A percentile compares a stretch with the other conserved stretches of the same genome.
phyloP scores from a whole-genome alignment of 2,113 vertebrate genomes.

The Chelonoidis abingdonii region DNA sequence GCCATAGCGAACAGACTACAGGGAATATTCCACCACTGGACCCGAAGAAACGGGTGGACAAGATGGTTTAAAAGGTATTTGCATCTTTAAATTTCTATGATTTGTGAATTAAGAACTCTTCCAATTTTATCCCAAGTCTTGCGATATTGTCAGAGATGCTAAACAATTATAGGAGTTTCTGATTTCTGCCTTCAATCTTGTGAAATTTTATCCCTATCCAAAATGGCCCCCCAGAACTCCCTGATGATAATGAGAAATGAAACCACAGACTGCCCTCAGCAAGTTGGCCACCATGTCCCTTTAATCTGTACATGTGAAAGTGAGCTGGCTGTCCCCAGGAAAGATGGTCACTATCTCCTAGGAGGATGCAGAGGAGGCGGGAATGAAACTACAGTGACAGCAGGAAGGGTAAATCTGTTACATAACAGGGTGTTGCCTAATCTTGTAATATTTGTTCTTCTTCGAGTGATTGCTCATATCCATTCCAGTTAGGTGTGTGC shows the following conservation, averaged over 20 bases:
- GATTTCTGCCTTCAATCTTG: background rate
- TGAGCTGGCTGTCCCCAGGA: background rate
- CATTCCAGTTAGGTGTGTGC: too few relatives aligned
- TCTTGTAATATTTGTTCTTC: background rate
- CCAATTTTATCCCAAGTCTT: too few relatives aligned
- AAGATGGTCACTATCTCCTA: background rate
- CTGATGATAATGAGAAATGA: background rate
- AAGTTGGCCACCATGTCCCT: background rate
- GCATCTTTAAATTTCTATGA: background rate
- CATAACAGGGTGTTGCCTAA: background rate
- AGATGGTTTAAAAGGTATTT: background rate
- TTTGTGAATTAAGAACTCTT: background rate
- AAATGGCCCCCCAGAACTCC: background rate
- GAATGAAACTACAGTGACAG: background rate
- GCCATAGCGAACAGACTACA: background rate
- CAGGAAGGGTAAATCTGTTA: background rate
- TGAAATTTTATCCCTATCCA: background rate
- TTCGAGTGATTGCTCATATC: too few relatives aligned
- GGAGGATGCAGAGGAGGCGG: background rate
- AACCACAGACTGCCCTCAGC: background rate
- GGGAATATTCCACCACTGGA: background rate
- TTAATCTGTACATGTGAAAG: background rate
- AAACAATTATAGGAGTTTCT: background rate
- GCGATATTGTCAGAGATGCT: background rate
- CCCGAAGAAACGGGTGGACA: background rate